Conservation (phyloP, 2,888 invertebrate genomes). For the Petrolisthes cinctipes region DNA sequence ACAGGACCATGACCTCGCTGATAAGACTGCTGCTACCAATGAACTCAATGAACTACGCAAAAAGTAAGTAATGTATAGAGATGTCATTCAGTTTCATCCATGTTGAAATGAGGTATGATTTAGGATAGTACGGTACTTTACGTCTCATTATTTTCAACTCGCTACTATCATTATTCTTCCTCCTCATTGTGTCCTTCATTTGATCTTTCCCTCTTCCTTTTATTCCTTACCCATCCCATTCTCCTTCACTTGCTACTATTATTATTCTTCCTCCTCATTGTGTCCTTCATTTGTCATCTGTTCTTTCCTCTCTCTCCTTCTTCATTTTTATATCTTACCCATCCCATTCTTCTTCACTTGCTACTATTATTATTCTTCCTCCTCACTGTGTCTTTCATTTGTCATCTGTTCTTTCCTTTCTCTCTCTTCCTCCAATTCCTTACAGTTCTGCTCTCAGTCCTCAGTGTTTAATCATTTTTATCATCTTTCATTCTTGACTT, state of each 20-base stretch:
- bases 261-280: not conserved
- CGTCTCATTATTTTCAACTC: not conserved
- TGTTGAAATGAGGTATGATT: too few species aligned
- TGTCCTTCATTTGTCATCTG: not conserved
- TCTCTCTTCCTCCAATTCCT: not conserved
- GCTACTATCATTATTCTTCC: not conserved
- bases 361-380: not conserved
- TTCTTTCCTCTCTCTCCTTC: not conserved
- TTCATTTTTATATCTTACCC: not conserved
- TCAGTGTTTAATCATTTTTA: not conserved
- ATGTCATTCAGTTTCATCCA: too few species aligned
- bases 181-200: not conserved
- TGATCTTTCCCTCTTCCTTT: not conserved
- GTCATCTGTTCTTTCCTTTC: not conserved
- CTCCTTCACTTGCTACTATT: not conserved
- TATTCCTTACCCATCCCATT: not conserved
- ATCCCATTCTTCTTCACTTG: not conserved
- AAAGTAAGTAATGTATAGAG: slow-evolving; percentile 34
- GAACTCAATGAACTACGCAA: slow-evolving; percentile 51
- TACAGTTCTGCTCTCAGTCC: not conserved
- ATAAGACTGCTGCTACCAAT: slow-evolving; percentile 46
- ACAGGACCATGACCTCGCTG: slow-evolving; percentile 59
- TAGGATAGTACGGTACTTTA: not conserved
- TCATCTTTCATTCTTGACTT: not conserved
- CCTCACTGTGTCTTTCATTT: not conserved